These are phyloP conservation scores for Lerista edwardsae DNA, from an alignment of 2,797 vertebrate species.

Conservation along the genomic window DNA sequence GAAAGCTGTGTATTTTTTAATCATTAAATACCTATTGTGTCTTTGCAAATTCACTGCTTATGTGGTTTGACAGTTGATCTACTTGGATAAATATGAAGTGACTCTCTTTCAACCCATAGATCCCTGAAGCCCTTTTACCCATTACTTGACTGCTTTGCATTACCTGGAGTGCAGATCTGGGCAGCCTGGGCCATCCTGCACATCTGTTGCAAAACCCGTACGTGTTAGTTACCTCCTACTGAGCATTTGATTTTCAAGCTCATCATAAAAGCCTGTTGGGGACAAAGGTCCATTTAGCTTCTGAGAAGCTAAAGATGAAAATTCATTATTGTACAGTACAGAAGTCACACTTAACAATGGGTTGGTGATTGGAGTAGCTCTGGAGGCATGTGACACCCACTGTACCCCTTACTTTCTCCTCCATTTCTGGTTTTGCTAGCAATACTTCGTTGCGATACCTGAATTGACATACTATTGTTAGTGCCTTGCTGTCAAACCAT, in stretches of 20 bases:
- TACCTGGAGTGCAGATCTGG: conserved; percentile 90
- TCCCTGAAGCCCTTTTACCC: conserved; percentile 92
- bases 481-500: background rate
- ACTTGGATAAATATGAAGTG: background rate
- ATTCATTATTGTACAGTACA: background rate
- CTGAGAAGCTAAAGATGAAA: background rate
- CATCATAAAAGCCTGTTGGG: background rate
- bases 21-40: background rate
- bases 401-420: too few species aligned
- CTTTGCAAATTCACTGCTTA: background rate
- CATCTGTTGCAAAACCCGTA: conserved; percentile 94
- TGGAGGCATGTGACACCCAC: background rate
- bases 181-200: conserved; percentile 93
- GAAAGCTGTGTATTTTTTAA: background rate
- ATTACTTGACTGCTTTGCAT: conserved; percentile 87
- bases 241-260: background rate
- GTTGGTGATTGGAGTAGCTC: background rate
- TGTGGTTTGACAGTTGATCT: background rate
- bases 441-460: background rate
- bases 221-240: conserved; percentile 58
- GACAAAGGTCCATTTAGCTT: background rate
- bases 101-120: conserved; percentile 69
- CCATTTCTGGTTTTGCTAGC: background rate
- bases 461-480: background rate
- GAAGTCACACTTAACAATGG: background rate